Conservation (phyloP, 2,888 invertebrate species). For the Hypomecis atomaria region DNA sequence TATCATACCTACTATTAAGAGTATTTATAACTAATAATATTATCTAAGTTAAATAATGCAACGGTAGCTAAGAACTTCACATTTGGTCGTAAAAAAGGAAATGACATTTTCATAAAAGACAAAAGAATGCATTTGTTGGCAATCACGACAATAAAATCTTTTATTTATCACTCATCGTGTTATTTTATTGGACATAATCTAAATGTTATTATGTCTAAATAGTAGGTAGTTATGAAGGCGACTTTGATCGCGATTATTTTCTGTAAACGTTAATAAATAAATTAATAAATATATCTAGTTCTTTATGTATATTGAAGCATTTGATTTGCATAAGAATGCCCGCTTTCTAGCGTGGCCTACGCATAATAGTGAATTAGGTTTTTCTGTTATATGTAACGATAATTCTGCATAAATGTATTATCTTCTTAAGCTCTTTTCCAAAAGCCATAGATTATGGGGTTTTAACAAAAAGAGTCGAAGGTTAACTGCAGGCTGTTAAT, state of each 20-base stretch:
- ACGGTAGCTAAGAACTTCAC: slow-evolving; percentile 22
- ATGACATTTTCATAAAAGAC: slow-evolving; percentile 29
- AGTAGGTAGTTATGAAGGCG: slow-evolving; percentile 11
- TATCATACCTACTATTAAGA: neutral
- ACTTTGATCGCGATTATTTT: slow-evolving; percentile 21
- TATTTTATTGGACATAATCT: slow-evolving; percentile 16
- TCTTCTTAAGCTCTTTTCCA: slow-evolving; percentile 8
- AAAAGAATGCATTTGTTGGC: slow-evolving; percentile 24
- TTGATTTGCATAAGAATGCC: slow-evolving; percentile 44
- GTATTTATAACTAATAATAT: neutral
- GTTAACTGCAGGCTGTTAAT: slow-evolving; percentile 23
- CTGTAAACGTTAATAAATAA: slow-evolving; percentile 32
- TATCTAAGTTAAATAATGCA: slow-evolving; percentile 11
- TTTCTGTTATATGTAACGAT: slow-evolving; percentile 29
- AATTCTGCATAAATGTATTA: slow-evolving; percentile 32
- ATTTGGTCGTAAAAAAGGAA: slow-evolving; percentile 26
- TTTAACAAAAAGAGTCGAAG: slow-evolving; percentile 36
- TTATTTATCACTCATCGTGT: slow-evolving; percentile 20
- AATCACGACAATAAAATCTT: slow-evolving; percentile 26
- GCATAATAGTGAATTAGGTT: slow-evolving; percentile 36
- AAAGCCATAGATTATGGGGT: slow-evolving; percentile 22
- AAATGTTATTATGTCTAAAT: slow-evolving; percentile 27
- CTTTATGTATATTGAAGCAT: slow-evolving; percentile 36
- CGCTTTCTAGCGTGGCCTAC: slow-evolving; percentile 43
- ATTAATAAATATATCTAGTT: slow-evolving; percentile 35